Conservation (phyloP, 1,140 invertebrate genomes). For the Yoshiicerus persimilis region DNA sequence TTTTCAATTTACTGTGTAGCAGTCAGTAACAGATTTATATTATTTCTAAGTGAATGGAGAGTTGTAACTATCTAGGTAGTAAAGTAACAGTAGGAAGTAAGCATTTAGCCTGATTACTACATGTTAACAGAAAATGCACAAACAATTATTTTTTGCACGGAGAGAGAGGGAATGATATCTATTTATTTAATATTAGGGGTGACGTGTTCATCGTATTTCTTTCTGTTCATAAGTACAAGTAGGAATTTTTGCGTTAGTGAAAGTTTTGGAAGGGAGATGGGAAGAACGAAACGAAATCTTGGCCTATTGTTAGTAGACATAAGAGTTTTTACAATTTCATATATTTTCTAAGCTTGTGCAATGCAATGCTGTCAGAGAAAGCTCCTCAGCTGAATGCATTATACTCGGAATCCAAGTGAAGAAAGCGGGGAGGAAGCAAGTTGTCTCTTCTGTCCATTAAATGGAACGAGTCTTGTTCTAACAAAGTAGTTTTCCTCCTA, state of each 20-base stretch:
- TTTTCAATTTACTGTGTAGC: too few relatives aligned
- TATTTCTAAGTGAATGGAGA: too few relatives aligned
- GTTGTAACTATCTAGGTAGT: too few relatives aligned
- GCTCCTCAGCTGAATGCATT: background rate
- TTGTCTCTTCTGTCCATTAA: conserved; percentile 6
- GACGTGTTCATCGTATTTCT: background rate
- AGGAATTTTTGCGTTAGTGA: background rate
- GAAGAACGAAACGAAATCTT: background rate
- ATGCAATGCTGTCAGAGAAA: background rate
- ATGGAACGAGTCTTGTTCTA: background rate
- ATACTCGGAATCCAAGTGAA: background rate
- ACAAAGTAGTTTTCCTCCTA: background rate
- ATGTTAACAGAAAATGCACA: background rate
- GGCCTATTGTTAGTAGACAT: background rate
- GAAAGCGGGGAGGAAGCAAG: background rate
- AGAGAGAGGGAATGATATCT: background rate
- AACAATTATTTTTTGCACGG: background rate
- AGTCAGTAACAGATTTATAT: too few relatives aligned
- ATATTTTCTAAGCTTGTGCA: background rate
- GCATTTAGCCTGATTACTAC: background rate
- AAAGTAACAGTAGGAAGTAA: too few relatives aligned
- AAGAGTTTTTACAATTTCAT: background rate
- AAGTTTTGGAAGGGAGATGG: background rate
- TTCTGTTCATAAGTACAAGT: background rate
- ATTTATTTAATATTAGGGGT: background rate